Conservation (phyloP, 2,113 vertebrate genomes). For the Scortum barcoo region DNA sequence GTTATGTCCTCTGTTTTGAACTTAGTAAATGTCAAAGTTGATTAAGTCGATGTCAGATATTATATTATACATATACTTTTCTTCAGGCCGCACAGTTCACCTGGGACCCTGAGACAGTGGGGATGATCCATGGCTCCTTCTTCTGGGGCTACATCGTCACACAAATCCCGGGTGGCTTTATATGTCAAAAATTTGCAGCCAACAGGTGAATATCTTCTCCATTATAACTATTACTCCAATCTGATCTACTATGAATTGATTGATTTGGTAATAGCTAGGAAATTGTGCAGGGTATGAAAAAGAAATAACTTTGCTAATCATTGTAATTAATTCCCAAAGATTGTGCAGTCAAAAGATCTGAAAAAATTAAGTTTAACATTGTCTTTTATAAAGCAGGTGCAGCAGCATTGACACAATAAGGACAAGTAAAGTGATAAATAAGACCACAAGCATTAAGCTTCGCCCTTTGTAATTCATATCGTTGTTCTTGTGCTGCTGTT, state of each 20-base stretch:
- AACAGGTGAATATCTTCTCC: constrained; percentile 85
- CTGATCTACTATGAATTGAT: neutral
- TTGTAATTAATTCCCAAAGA: neutral
- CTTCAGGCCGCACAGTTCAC: constrained; percentile 91
- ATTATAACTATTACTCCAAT: neutral
- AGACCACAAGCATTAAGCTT: neutral
- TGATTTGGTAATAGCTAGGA: neutral
- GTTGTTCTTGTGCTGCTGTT: neutral
- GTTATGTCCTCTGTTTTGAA: neutral
- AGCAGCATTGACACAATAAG: no score
- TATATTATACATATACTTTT: constrained; percentile 8
- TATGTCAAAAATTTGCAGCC: constrained; percentile 94
- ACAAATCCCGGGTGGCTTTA: constrained; percentile 94
- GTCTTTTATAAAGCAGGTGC: no score
- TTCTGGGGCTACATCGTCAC: constrained; percentile 98
- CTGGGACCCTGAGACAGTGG: constrained; percentile 95
- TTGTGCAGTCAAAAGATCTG: no score
- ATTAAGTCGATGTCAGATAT: neutral
- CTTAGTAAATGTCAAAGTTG: neutral
- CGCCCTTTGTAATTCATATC: neutral
- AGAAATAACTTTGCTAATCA: no score
- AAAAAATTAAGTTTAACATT: no score
- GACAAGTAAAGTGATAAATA: no score
- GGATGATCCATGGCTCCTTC: constrained; percentile 96
- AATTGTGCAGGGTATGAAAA: neutral